Percentiles rank a stretch among this genome's conserved stretches.
phyloP scores from a whole-genome alignment of 2,888 invertebrate species.

The Melitaea athalia region DNA sequence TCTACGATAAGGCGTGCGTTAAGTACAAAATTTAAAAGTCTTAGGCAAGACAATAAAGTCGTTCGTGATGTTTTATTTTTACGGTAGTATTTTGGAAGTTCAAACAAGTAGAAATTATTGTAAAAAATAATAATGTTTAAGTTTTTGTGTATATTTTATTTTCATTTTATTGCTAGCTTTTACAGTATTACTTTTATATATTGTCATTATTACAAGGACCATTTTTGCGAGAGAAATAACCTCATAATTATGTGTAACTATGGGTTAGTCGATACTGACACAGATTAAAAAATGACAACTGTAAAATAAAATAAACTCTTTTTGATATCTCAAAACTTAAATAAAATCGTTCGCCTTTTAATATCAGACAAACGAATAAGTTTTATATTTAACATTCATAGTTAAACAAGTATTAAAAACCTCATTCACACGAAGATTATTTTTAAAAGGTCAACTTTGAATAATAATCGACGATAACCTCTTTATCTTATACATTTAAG shows the following conservation, averaged over 20 bases:
- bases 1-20: background rate
- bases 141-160: too few species aligned
- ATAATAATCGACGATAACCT: slow-evolving; percentile 38
- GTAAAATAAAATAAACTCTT: too few species aligned
- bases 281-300: too few species aligned
- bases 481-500: slow-evolving; percentile 39
- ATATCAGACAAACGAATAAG: background rate
- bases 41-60: background rate
- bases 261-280: too few species aligned
- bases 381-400: background rate
- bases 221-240: too few species aligned
- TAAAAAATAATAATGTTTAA: background rate
- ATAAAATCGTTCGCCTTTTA: background rate
- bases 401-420: background rate
- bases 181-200: too few species aligned
- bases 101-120: too few species aligned
- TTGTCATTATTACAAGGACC: too few species aligned
- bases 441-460: slow-evolving; percentile 40
- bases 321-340: too few species aligned
- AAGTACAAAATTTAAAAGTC: background rate
- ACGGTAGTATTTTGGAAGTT: too few species aligned
- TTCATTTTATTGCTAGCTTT: too few species aligned
- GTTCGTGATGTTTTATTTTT: background rate
- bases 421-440: slow-evolving; percentile 51
- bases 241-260: too few species aligned